Evolutionary conservation across 2,888 invertebrate species (phyloP), one percentile per base, ranked within the genome.

Genomic region (Erynnis tages): DNA sequence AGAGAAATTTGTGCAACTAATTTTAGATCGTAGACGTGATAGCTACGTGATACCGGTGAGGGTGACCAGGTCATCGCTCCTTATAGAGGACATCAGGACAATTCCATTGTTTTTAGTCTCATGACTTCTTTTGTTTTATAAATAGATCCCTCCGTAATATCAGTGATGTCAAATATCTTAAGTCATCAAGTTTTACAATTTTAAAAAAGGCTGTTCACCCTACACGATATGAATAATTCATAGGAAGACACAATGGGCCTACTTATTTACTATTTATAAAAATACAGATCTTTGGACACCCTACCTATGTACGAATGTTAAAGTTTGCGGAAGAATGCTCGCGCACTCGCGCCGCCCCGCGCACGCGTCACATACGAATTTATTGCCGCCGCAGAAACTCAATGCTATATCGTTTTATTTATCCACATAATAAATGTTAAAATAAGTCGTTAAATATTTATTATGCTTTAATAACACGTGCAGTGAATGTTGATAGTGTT

Each of bases 11-110:
- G 19, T 57, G 58, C 27, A 52, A 53, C 63, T 77, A 80, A 79
- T 74, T 75, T 69, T 80, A 79, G 76, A 72, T 65, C 63, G 58
- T 44, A 47, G 53, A 65, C 56, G 63, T 53, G 66, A 73, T 74
- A 71, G 73, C 66, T 62, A 57, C 61, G 61, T 65, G 69, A 71
- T 72, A 69, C 58, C 60, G 64, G 55, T n/a, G n/a, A n/a, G n/a
- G n/a, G n/a, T n/a, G n/a, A n/a, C n/a, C n/a, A n/a, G n/a, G n/a
- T n/a, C n/a, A n/a, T n/a, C n/a, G n/a, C n/a, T n/a, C n/a, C n/a
- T n/a, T n/a, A n/a, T n/a, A n/a, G n/a, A n/a, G n/a, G n/a, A n/a
- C n/a, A n/a, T n/a, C n/a, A n/a, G n/a, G n/a, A n/a, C n/a, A n/a
- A n/a, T n/a, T n/a, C n/a, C n/a, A n/a, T n/a, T n/a, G n/a, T n/a